Evolutionary conservation across 2,113 vertebrate genomes (phyloP).

Genomic region (Oreochromis aureus): DNA sequence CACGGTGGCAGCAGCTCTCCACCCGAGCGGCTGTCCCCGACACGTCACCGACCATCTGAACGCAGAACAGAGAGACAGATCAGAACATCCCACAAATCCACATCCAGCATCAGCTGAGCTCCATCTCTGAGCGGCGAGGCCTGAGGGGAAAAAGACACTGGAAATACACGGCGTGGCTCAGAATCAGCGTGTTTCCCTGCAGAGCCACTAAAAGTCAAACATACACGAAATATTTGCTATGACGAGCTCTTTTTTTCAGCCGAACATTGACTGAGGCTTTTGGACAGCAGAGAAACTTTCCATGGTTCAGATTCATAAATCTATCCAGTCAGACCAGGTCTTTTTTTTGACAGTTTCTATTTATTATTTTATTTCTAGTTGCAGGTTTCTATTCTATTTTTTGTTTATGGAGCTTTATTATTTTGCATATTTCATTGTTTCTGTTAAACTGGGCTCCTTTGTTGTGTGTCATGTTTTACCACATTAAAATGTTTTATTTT

Average conservation of each 20-base stretch:
- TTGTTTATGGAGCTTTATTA: neutral
- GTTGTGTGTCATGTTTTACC: neutral
- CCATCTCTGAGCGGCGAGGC: neutral
- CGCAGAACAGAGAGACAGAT: neutral
- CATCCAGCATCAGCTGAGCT: neutral
- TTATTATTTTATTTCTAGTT: neutral
- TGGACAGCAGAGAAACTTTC: neutral
- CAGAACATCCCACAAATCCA: neutral
- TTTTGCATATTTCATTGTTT: neutral
- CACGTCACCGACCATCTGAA: slow-evolving; percentile 2
- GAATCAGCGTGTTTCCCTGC: neutral
- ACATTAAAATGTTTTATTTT: neutral
- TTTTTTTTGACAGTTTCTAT: neutral
- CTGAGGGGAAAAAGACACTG: neutral
- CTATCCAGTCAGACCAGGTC: neutral
- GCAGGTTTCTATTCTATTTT: neutral
- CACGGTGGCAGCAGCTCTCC: slow-evolving; percentile 41
- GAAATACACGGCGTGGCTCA: neutral
- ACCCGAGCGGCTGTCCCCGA: neutral
- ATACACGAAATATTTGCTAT: neutral
- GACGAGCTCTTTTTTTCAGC: neutral
- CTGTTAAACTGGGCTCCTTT: neutral
- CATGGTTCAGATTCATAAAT: neutral
- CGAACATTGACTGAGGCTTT: neutral
- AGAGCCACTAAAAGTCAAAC: neutral